Base-by-base conservation (phyloP, 2,888 invertebrate species). In the Eupithecia tripunctaria region DNA sequence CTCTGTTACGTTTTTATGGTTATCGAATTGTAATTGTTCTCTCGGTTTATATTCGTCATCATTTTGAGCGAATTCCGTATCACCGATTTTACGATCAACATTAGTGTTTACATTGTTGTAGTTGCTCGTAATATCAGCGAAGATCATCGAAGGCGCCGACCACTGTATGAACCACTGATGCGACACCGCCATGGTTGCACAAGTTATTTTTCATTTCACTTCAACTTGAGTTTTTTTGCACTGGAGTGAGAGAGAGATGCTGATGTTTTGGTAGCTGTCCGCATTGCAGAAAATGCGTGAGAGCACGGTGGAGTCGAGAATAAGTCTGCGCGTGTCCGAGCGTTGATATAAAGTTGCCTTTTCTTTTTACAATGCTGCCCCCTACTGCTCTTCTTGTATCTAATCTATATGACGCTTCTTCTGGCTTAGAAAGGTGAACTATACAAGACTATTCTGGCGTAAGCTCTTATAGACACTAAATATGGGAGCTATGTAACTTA, bases 151-250 rank as follows among this genome's bases (percentile, higher is more conserved):
- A 7, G 94, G 94, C 15, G 92, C 82, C 18, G 92, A 87, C 94
- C 94, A 95, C 82, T 94, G 92, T 75, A 94, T 86, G 81, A 93
- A 94, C 94, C 94, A 95, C 86, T 94, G 94, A 83, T 94, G 92
- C 74, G 94, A 92, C 79, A 93, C 89, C 73, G 94, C 92, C 92
- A 94, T 94, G 67, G 75, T 84, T 82, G 75, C 76, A 73, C 74
- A 74, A 79, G 77, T 81, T 71, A 72, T 74, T 75, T 73, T 68
- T 72, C 76, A 81, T 86, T 79, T 84, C 85, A 79, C 81, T 85
- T 76, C 63, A 67, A 79, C 77, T 70, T 73, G 71, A 70, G 41
- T 59, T 76, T 76, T n/a, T 78, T 70, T 73, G 71, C 79, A 81
- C 79, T 78, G 74, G 74, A 74, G 66, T 64, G 77, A 82, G 64